These are phyloP conservation scores for Orthosia gothica DNA, from an alignment of 2,888 invertebrate species.

Conservation along the genomic window DNA sequence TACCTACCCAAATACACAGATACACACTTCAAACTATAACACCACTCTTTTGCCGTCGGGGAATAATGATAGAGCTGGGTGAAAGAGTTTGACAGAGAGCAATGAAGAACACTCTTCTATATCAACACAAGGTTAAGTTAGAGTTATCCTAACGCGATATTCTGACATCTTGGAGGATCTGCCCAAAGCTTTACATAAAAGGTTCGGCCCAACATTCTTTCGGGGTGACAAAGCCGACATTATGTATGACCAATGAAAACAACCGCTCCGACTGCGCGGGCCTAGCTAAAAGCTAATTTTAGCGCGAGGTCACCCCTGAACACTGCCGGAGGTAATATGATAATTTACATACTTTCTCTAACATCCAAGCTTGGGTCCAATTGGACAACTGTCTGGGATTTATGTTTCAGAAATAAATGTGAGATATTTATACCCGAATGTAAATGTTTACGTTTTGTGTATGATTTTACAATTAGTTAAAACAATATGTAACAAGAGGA, in stretches of 20 bases:
- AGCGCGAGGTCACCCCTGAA: constrained; percentile 10
- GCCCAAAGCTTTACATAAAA: background rate
- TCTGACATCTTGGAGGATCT: background rate
- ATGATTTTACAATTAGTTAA: too few relatives aligned
- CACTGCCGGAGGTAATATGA: constrained; percentile 15
- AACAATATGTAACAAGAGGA: too few relatives aligned
- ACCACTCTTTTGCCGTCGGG: too few relatives aligned
- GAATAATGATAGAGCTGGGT: too few relatives aligned
- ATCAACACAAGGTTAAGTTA: background rate
- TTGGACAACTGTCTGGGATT: constrained; percentile 6
- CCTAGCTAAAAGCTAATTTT: constrained; percentile 34
- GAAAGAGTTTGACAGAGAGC: too few relatives aligned
- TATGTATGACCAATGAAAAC: constrained; percentile 16
- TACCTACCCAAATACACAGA: too few relatives aligned
- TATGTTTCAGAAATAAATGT: background rate
- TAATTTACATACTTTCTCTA: constrained; percentile 41
- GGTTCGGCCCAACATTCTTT: background rate
- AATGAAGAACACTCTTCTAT: too few relatives aligned
- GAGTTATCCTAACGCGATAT: too few relatives aligned
- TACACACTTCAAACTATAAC: too few relatives aligned
- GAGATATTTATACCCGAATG: background rate
- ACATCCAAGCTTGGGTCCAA: background rate
- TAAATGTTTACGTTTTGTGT: background rate
- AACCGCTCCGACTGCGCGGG: constrained; percentile 2
- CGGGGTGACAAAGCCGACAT: background rate